Conservation (phyloP, 2,113 vertebrate species). For the Lipophrys pholis region DNA sequence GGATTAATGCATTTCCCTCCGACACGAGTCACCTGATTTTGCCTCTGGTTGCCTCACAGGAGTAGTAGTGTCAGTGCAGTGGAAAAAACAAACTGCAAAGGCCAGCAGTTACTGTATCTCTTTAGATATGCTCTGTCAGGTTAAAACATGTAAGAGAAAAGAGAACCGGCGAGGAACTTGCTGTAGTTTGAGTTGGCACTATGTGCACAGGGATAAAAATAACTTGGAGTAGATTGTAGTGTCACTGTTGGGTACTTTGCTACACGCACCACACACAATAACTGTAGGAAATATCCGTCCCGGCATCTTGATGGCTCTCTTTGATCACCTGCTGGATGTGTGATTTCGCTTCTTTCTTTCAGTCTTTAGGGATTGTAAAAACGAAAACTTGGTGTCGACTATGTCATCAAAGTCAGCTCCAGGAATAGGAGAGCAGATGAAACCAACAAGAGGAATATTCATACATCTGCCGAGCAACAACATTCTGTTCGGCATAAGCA, state of each 20-base stretch:
- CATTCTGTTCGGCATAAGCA: background rate
- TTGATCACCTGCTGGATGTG: slow-evolving; percentile 54
- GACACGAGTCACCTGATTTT: no score
- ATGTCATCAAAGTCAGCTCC: slow-evolving; percentile 20
- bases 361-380: slow-evolving; percentile 15
- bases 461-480: slow-evolving; percentile 7
- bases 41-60: slow-evolving; percentile 12
- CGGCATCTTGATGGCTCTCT: slow-evolving; percentile 22
- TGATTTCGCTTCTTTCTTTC: slow-evolving; percentile 19
- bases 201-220: slow-evolving; percentile 50
- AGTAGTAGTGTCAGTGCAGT: slow-evolving; percentile 30
- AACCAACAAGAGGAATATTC: slow-evolving; percentile 28
- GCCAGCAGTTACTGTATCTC: slow-evolving; percentile 49
- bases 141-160: slow-evolving; percentile 34
- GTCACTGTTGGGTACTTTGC: slow-evolving; percentile 23
- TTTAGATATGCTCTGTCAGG: slow-evolving; percentile 55
- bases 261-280: background rate
- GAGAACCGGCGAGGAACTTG: slow-evolving; percentile 28
- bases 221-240: slow-evolving; percentile 39
- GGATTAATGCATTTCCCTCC: background rate
- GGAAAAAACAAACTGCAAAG: slow-evolving; percentile 54
- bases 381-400: background rate
- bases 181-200: slow-evolving; percentile 32
- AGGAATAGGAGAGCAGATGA: slow-evolving; percentile 24
- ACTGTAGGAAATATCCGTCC: slow-evolving; percentile 33